Evolutionary conservation across 2,113 vertebrate genomes (phyloP).

Genomic region (Dascyllus trimaculatus): DNA sequence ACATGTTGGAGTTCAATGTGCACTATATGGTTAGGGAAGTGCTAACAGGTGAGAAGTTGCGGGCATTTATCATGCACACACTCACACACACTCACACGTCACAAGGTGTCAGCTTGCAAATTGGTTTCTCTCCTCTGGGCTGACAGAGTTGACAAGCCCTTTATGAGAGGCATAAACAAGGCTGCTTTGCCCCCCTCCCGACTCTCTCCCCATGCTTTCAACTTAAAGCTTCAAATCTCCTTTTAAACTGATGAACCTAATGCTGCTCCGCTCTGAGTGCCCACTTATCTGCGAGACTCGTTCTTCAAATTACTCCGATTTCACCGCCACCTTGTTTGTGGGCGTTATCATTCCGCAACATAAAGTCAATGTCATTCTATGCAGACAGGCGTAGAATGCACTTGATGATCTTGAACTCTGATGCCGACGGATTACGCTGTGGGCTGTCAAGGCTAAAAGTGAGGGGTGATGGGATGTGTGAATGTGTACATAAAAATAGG

Average conservation of each 20-base stretch:
- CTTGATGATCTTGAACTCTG: slow-evolving; percentile 11
- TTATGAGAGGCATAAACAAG: slow-evolving; percentile 79
- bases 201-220: slow-evolving; percentile 49
- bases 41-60: slow-evolving; percentile 47
- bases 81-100: slow-evolving; percentile 24
- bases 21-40: background rate
- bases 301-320: slow-evolving; percentile 43
- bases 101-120: slow-evolving; percentile 76
- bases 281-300: slow-evolving; percentile 31
- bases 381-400: slow-evolving; percentile 16
- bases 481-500: background rate
- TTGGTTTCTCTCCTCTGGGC: slow-evolving; percentile 77
- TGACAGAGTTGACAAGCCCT: slow-evolving; percentile 80
- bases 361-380: slow-evolving; percentile 11
- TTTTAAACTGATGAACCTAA: slow-evolving; percentile 56
- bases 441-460: background rate
- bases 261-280: slow-evolving; percentile 27
- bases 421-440: background rate
- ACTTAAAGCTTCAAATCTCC: slow-evolving; percentile 62
- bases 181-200: slow-evolving; percentile 31
- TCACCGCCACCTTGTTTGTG: slow-evolving; percentile 30
- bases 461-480: slow-evolving; percentile 3
- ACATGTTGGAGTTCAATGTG: background rate
- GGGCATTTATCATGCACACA: slow-evolving; percentile 43
- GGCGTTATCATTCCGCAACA: slow-evolving; percentile 24